Evolutionary conservation across 2,888 invertebrate species (phyloP), one percentile per base, ranked within the genome.

Genomic region (Agrilus cyanescens): DNA sequence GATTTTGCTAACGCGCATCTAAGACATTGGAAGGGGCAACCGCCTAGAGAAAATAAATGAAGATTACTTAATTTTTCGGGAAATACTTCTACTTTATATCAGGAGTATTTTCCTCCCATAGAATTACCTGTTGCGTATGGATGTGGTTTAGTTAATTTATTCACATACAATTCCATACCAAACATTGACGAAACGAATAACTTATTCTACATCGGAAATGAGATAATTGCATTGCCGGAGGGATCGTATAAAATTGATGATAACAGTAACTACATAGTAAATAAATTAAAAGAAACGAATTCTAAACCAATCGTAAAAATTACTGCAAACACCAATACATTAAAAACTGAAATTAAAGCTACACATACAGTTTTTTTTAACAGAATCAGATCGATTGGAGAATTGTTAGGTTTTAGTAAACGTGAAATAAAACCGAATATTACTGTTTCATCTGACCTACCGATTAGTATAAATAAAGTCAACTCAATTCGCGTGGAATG

Each of bases 131-230:
- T 34, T 15, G 29, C 37, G n/a, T 7, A 15, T 13, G 15, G 20
- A 3, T 37, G 29, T 29, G 41, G 25, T 25, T 18, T 12, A 10
- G 40, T 20, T 16, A 31, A 39, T 14, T 32, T 13, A 40, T 38
- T 39, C n/a, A n/a, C n/a, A n/a, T n/a, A n/a, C n/a, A n/a, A n/a
- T n/a, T 38, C 15, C 18, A 57, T 61, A 40, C 58, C 59, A 5
- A 64, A 64, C 49, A 53, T 64, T 8, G 58, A 64, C 47, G 41
- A 44, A 16, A 48, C 43, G 33, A 57, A 61, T 44, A 61, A 60
- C 48, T 56, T 54, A 43, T 57, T 63, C 50, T 52, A 55, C 46
- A 50, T 51, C 33, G 45, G 43, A 34, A 33, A 55, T 29, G 40
- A 53, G 31, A 44, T 46, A 12, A 40, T 57, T 14, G 43, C 38